phyloP scores from a whole-genome alignment of 2,113 vertebrate genomes.

The Phocoena sinus region DNA sequence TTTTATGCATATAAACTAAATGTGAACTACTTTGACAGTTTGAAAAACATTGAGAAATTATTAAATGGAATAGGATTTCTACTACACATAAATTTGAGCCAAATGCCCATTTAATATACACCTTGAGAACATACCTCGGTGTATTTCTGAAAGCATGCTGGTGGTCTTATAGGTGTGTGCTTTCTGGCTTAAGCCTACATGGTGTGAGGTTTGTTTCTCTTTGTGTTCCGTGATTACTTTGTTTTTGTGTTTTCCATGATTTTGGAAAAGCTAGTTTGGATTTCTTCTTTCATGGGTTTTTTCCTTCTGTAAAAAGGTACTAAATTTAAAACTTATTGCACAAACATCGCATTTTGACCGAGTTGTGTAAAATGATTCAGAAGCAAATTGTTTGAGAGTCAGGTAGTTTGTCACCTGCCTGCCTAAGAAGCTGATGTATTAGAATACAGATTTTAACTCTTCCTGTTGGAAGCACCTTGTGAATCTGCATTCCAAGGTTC shows the following conservation, averaged over 20 bases:
- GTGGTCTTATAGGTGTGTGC: neutral
- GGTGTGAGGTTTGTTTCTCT: neutral
- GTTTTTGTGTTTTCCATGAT: neutral
- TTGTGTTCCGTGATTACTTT: neutral
- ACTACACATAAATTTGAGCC: neutral
- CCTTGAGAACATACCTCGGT: neutral
- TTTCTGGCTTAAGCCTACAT: neutral
- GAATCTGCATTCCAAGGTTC: neutral
- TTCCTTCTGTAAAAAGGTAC: neutral
- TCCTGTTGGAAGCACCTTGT: neutral
- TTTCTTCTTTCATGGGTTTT: neutral
- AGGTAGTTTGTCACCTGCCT: neutral
- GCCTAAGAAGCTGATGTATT: neutral
- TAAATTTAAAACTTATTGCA: neutral
- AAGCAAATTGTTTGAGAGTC: neutral
- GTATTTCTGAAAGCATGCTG: neutral
- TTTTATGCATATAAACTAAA: neutral
- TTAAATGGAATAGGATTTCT: slow-evolving; percentile 23
- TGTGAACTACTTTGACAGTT: neutral
- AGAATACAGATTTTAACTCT: neutral
- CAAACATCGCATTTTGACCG: neutral
- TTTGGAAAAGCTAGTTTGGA: neutral
- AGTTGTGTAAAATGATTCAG: neutral
- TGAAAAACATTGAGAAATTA: slow-evolving; percentile 15
- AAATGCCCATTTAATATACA: neutral